These are phyloP conservation scores for Acanthisitta chloris DNA, from an alignment of 2,113 vertebrate genomes.

Conservation along the genomic window DNA sequence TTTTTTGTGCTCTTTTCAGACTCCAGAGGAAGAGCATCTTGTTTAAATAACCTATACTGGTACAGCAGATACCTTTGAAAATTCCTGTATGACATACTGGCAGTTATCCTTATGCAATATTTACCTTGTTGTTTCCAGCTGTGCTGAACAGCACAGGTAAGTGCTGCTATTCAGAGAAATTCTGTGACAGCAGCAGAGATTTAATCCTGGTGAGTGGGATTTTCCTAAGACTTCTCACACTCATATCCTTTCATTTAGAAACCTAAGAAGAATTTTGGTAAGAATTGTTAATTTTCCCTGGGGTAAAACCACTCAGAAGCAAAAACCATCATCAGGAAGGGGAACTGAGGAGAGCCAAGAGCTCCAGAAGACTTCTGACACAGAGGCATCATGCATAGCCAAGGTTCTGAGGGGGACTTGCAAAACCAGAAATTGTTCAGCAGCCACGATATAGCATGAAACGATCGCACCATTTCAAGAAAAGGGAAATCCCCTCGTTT, in stretches of 20 bases:
- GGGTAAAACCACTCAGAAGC: background rate
- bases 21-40: background rate
- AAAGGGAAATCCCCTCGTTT: background rate
- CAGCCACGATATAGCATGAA: background rate
- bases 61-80: background rate
- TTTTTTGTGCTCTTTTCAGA: background rate
- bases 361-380: background rate
- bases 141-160: background rate
- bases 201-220: background rate
- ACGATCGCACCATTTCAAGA: background rate
- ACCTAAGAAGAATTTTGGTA: background rate
- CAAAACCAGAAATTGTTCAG: background rate
- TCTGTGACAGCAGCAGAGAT: background rate
- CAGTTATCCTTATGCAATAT: background rate
- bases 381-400: rapidly evolving
- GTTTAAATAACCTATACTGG: background rate
- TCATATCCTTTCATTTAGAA: background rate
- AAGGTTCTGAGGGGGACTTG: background rate
- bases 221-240: background rate
- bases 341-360: background rate
- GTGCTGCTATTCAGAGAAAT: background rate
- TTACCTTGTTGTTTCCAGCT: background rate
- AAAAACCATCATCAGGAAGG: background rate
- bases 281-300: background rate
- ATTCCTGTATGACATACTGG: background rate